Evolutionary conservation across 2,888 invertebrate species (phyloP), one percentile per base, ranked within the genome.

Genomic region (Chromoteleia sp.): DNA sequence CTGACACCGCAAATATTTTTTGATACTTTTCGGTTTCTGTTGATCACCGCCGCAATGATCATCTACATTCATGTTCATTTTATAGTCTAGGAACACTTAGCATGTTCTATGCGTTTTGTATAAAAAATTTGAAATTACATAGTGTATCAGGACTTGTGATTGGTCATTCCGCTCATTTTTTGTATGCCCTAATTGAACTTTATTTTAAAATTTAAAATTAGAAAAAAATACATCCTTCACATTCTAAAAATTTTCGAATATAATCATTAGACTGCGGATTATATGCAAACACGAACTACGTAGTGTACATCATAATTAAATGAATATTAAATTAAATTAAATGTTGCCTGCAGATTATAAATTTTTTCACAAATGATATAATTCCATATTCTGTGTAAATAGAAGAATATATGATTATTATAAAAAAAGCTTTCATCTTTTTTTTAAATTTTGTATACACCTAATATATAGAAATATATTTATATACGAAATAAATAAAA

Each of bases 111-210:
- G 17, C 15, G 10, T 36, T 71, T 58, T 56, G 71, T 71, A 71
- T 71, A 71, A 71, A 71, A 70, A 59, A 61, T 19, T 61, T 15
- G 43, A 73, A 59, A 73, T 73, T 59, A 59, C 61, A 41, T 45
- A 19, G 68, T 56, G 14, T 61, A 73, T 73, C 71, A 61, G 61
- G 71, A 73, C 61, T 73, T 59, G 71, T 73, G 71, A 61, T 73
- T 73, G 71, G 41, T 73, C 52, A 52, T 61, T 61, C n/a, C 52
- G 41, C 50, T 73, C 25, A 43, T 56, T 56, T n/a, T 56, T 70
- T 70, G 15, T 41, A 17, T 19, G 15, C 12, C 29, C 8, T 39
- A 29, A 14, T 36, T 8, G 25, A 50, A 65, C n/a, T 4, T 15
- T 21, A 10, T 15, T 10, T 0, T 29, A 17, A 48, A 45, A 45